Base-by-base conservation (phyloP, 2,888 invertebrate species). In the Lobophora halterata region DNA sequence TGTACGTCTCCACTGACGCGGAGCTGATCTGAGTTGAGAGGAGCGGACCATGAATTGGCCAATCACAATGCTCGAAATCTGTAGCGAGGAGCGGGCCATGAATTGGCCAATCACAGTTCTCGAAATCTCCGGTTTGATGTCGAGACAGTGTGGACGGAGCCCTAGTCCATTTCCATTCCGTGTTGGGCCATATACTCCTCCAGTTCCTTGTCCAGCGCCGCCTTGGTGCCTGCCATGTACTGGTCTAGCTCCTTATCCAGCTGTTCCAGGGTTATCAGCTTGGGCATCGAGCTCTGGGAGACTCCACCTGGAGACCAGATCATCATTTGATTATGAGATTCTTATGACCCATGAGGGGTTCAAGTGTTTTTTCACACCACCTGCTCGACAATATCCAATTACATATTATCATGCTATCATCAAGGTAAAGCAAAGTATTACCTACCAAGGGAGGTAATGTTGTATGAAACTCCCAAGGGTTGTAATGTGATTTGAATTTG, bases 191-290 rank as follows among this genome's bases (percentile, higher is more conserved):
- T 91, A 57, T 91, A 91, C 0, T 69, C 65, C 21, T 91, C 91
- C 0, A 91, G 62, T 43, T 91, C 89, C n/a, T 72, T 68, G 65
- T 91, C 90, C 0, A 91, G 73, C 0, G 79, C 79, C 0, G 78
- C 73, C 58, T 90, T 91, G 11, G 90, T 90, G 55, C 90, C 89
- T 2, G 92, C 88, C 93, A 93, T 93, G 75, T 93, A 93, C 37
- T 90, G 89, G 53, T 93, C 93, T 16, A 93, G 67, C 57, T 93
- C 91, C n/a, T 86, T 87, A 56, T 93, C 93, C 33, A 93, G 66
- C 60, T 92, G 89, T 49, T 93, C 92, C 36, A 88, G 90, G 1
- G 89, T 88, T 0, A 70, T 51, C 0, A 49, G 51, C 19, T 63
- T 64, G 2, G 57, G 49, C 1, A 60, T 26, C 16, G 58, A 56